Conservation (phyloP, 2,113 vertebrate genomes). For the Bufo gargarizans region DNA sequence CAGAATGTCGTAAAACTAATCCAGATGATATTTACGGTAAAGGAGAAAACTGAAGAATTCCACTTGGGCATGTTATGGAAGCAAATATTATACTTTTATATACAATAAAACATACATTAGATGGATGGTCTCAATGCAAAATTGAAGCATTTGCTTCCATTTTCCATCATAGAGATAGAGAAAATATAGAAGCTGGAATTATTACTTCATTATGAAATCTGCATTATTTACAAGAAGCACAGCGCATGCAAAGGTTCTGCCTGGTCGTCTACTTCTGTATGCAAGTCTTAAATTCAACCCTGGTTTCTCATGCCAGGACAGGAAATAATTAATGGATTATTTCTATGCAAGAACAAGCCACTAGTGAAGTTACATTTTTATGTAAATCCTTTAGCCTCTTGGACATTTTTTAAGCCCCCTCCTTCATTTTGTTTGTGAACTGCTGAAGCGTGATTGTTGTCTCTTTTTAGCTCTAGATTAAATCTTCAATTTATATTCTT, state of each 20-base stretch:
- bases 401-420: not conserved
- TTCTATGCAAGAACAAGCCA: not conserved
- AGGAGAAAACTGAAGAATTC: too few relatives aligned
- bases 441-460: not conserved
- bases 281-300: not conserved
- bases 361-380: not conserved
- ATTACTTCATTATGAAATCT: not conserved
- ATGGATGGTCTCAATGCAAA: too few relatives aligned
- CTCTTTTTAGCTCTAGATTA: not conserved
- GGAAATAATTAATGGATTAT: slow-evolving; percentile 32
- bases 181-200: too few relatives aligned
- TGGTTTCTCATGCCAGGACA: slow-evolving; percentile 3
- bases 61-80: too few relatives aligned
- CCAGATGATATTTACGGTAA: too few relatives aligned
- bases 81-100: too few relatives aligned
- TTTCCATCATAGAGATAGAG: too few relatives aligned
- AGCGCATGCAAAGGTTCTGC: not conserved
- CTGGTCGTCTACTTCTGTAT: not conserved
- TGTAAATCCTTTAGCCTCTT: not conserved
- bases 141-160: too few relatives aligned
- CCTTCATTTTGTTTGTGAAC: not conserved
- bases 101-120: too few relatives aligned
- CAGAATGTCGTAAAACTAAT: too few relatives aligned
- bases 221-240: not conserved
- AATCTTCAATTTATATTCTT: not conserved